Evolutionary conservation across 2,797 vertebrate species (phyloP), one percentile per base, ranked within the genome.

Genomic region (Tragelaphus eurycerus): DNA sequence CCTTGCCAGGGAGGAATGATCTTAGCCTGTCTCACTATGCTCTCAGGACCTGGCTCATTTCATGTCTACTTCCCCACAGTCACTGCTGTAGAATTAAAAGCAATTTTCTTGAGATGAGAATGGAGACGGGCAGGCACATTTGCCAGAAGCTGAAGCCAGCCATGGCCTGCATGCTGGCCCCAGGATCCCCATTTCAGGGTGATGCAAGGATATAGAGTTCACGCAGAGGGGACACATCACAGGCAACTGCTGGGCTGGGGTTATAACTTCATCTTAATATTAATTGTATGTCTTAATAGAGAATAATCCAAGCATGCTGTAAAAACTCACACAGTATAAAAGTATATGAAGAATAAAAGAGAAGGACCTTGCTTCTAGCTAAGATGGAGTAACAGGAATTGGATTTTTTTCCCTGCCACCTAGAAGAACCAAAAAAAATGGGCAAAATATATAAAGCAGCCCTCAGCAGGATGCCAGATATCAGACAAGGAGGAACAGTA

Each of bases 71-170:
- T 95, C 54, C 16, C 86, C 11, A 64, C 91, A 29, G 38, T 25
- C 31, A 31, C 46, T 93, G 34, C 38, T 74, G 59, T 9, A 60
- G 43, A 76, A 83, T 16, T n/a, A 88, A 89, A 76, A 78, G 90
- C 87, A 92, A 46, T 90, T 93, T 96, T 94, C 78, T 92, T 54
- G 48, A 87, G 86, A 81, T 50, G 59, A 92, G 48, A 88, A 54
- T 54, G 76, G 64, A 96, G 89, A 84, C 6, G 16, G 67, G 27
- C 38, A 21, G 19, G 50, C 19, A n/a, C 19, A 25, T 19, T 67
- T 29, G 2, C 15, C 4, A 23, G 96, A 86, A 71, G 62, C 52
- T 50, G 59, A 23, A 50, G 34, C 54, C 31, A 34, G 83, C 46
- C 59, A 27, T 52, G 46, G 21, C 16, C 0, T 2, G 59, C 54